phyloP scores from a whole-genome alignment of 2,797 vertebrate species.

The Aplochiton taeniatus region DNA sequence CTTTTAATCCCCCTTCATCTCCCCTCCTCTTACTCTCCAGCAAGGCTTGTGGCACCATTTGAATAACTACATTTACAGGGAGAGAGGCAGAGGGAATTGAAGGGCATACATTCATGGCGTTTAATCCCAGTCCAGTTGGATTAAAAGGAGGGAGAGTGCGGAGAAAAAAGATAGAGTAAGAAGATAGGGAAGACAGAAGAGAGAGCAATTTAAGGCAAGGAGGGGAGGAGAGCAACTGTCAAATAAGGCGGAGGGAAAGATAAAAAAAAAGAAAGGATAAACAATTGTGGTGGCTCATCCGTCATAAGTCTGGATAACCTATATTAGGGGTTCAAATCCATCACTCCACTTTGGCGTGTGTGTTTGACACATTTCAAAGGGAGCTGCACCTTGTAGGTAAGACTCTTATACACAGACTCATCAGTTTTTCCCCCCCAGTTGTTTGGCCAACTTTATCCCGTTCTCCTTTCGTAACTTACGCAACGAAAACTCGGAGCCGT shows the following conservation, averaged over 20 bases:
- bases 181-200: slow-evolving; percentile 1
- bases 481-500: too few relatives aligned
- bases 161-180: slow-evolving; percentile 15
- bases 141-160: slow-evolving; percentile 49
- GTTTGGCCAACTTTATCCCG: too few relatives aligned
- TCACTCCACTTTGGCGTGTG: too few relatives aligned
- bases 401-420: too few relatives aligned
- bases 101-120: slow-evolving; percentile 32
- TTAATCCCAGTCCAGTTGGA: slow-evolving; percentile 61
- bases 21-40: slow-evolving; percentile 9
- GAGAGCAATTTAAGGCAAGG: background rate
- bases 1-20: slow-evolving; percentile 31
- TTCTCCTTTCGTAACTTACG: too few relatives aligned
- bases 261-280: background rate
- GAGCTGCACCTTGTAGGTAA: too few relatives aligned
- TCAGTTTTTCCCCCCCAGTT: too few relatives aligned
- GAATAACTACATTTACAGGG: slow-evolving; percentile 50
- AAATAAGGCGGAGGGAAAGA: background rate
- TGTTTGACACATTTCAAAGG: too few relatives aligned
- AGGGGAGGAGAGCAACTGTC: background rate
- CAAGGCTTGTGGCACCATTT: slow-evolving; percentile 36
- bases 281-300: background rate
- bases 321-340: too few relatives aligned
- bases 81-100: slow-evolving; percentile 53
- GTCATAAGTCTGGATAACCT: too few relatives aligned